Evolutionary conservation across 2,113 vertebrate genomes (phyloP).

Genomic region (Sapajus apella): DNA sequence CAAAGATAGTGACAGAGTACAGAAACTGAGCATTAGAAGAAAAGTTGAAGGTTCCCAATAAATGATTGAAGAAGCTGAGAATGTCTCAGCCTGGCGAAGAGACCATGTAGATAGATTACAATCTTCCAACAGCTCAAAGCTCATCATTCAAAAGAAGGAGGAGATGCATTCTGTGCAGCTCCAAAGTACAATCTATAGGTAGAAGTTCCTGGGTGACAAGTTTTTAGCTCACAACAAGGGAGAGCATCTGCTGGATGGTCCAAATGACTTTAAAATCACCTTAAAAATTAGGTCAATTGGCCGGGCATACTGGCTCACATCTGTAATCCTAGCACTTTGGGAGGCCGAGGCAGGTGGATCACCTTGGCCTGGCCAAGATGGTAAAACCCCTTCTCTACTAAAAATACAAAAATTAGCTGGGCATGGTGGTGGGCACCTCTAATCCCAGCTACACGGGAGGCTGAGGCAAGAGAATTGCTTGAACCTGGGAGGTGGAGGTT

Average conservation of each 20-base stretch:
- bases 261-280: too few species aligned
- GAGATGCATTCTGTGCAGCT: neutral
- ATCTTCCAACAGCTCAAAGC: neutral
- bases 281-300: too few species aligned
- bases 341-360: too few species aligned
- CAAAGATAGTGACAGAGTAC: neutral
- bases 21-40: neutral
- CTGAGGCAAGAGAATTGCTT: too few species aligned
- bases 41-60: neutral
- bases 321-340: too few species aligned
- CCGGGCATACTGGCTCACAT: too few species aligned
- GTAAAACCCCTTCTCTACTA: too few species aligned
- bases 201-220: neutral
- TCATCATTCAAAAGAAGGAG: neutral
- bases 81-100: neutral
- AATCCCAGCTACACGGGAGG: too few species aligned
- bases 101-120: neutral
- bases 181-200: neutral
- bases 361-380: too few species aligned
- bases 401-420: too few species aligned
- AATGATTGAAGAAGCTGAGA: neutral
- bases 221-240: neutral
- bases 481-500: too few species aligned
- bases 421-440: too few species aligned
- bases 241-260: neutral